Conservation (phyloP, 2,797 vertebrate species). For the Gymnopithys bicolor region DNA sequence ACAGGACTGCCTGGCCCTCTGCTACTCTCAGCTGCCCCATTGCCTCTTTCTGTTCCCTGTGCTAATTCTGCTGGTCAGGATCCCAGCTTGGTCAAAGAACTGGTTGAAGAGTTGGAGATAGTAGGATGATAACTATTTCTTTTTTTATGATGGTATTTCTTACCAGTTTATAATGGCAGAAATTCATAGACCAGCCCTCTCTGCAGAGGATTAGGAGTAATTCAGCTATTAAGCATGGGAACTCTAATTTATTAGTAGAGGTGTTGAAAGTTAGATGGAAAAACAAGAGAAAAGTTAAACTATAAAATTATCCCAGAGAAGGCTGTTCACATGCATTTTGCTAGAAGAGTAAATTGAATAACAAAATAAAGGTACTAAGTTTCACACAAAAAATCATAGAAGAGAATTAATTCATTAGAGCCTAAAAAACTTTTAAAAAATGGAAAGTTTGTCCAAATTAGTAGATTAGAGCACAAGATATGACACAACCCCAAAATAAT, state of each 20-base stretch:
- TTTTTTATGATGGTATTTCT: not conserved
- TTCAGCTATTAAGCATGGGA: not conserved
- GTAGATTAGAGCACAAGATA: not conserved
- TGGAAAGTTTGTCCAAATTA: constrained; percentile 23
- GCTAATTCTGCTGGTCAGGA: not conserved
- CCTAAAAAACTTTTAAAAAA: not conserved
- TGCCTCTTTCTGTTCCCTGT: not conserved
- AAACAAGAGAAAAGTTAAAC: not conserved
- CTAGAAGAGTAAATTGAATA: not conserved
- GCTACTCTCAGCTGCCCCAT: not conserved
- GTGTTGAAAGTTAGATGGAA: not conserved
- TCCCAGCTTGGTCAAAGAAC: not conserved
- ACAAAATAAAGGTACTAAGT: not conserved
- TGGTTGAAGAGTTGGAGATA: not conserved
- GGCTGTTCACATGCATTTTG: not conserved
- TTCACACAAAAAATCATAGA: not conserved
- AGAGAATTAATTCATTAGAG: constrained; percentile 20
- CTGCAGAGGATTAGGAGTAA: not conserved
- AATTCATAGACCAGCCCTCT: not conserved
- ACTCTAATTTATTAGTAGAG: not conserved
- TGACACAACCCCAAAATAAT: not conserved
- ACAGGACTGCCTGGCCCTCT: not conserved
- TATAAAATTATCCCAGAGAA: not conserved
- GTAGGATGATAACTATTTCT: not conserved
- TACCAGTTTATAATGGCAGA: not conserved